These are phyloP conservation scores for Dusona sp. DNA, from an alignment of 2,888 invertebrate species.

Conservation along the genomic window DNA sequence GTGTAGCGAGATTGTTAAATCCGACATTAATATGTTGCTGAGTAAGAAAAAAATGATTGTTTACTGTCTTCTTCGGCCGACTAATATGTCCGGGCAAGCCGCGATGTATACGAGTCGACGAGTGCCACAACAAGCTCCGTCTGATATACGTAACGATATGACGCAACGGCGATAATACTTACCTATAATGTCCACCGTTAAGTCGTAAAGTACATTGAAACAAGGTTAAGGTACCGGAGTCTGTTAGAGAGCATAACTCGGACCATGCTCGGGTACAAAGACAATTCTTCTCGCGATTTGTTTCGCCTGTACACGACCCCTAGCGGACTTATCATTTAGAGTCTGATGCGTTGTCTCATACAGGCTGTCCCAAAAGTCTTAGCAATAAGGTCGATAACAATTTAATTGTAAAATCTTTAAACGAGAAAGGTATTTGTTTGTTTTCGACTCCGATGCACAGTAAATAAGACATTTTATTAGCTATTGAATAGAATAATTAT, in stretches of 20 bases:
- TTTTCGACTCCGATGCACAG: background rate
- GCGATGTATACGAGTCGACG: conserved; percentile 18
- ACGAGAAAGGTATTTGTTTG: background rate
- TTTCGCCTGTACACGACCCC: conserved; percentile 17
- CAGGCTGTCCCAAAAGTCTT: background rate
- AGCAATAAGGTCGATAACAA: background rate
- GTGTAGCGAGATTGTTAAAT: conserved; percentile 3
- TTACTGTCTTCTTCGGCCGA: conserved; percentile 14
- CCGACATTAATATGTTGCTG: background rate
- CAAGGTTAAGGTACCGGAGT: conserved; percentile 64
- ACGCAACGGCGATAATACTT: conserved; percentile 55
- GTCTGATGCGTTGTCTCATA: background rate
- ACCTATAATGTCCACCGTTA: conserved; percentile 53
- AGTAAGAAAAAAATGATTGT: background rate
- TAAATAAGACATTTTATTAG: background rate
- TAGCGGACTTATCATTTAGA: background rate
- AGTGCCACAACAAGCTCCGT: conserved; percentile 24
- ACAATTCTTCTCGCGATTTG: conserved; percentile 48
- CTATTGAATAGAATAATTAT: background rate
- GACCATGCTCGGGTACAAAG: conserved; percentile 26
- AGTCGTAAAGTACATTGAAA: conserved; percentile 55
- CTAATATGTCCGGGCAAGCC: conserved; percentile 21
- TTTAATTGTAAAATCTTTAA: background rate
- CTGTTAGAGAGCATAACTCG: conserved; percentile 16
- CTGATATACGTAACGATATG: conserved; percentile 44